A percentile compares a stretch with the other conserved stretches of the same genome.
These are phyloP conservation scores for Habroteleia sp. DNA, from an alignment of 2,888 invertebrate species.

Conservation along the genomic window DNA sequence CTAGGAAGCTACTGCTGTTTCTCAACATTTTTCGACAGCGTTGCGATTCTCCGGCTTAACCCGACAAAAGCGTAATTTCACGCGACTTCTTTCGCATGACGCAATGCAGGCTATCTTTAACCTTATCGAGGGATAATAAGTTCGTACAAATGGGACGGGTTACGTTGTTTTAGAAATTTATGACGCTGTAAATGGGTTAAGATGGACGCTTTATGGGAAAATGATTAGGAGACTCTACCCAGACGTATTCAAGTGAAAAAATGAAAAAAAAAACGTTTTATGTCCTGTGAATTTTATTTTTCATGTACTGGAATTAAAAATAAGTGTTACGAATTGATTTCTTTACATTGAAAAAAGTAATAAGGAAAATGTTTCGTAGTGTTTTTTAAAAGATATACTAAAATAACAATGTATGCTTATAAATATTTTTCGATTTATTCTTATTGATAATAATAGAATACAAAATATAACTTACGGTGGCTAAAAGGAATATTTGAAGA, in stretches of 20 bases:
- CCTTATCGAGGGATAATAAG: conserved; percentile 61
- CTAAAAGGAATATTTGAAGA: too few relatives aligned
- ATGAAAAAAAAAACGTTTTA: conserved; percentile 11
- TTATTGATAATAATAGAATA: too few relatives aligned
- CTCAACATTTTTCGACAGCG: conserved; percentile 59
- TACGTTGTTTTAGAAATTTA: conserved; percentile 44
- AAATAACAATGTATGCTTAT: too few relatives aligned
- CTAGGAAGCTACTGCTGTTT: conserved; percentile 56
- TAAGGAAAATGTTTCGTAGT: too few relatives aligned
- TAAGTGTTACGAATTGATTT: too few relatives aligned
- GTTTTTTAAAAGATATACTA: too few relatives aligned
- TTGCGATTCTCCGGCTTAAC: conserved; percentile 54
- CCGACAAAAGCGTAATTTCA: conserved; percentile 63
- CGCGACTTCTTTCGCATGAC: conserved; percentile 64
- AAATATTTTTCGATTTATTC: too few relatives aligned
- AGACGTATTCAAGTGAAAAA: conserved; percentile 33
- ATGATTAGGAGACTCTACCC: conserved; percentile 18
- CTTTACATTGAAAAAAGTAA: too few relatives aligned
- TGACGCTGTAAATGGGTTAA: conserved; percentile 29
- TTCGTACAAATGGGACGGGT: conserved; percentile 30
- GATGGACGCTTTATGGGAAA: conserved; percentile 39
- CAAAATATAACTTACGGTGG: too few relatives aligned
- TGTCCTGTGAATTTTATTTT: conserved; percentile 1
- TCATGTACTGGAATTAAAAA: too few relatives aligned
- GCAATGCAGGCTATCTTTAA: conserved; percentile 58